Evolutionary conservation across 2,113 vertebrate species (phyloP).

Genomic region (Guaruba guarouba): DNA sequence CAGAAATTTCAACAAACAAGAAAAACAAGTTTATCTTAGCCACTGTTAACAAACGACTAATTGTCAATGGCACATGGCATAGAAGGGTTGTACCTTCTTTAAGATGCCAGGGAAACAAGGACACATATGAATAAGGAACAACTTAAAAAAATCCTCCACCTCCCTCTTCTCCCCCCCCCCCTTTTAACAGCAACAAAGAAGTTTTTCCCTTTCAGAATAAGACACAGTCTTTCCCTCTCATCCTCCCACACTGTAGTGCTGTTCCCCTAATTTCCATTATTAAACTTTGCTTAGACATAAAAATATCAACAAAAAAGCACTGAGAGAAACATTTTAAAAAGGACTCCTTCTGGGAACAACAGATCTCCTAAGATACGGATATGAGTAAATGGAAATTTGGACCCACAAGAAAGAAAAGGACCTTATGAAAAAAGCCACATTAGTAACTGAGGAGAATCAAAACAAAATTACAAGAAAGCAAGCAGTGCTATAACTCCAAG

Average conservation of each 20-base stretch:
- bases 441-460: slow-evolving; percentile 9
- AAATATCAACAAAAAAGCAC: background rate
- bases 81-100: background rate
- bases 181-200: background rate
- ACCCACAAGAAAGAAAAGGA: background rate
- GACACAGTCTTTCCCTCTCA: background rate
- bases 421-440: background rate
- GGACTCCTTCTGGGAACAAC: background rate
- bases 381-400: slow-evolving; percentile 12
- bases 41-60: background rate
- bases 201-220: background rate
- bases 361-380: background rate
- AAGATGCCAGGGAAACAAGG: background rate
- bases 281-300: background rate
- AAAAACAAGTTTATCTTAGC: background rate
- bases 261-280: slow-evolving; percentile 18
- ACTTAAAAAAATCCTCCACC: background rate
- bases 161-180: background rate
- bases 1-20: background rate
- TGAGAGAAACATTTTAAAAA: background rate
- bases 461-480: background rate
- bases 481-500: background rate
- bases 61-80: background rate
- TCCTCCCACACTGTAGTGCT: background rate
- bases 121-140: rapidly evolving